Percentiles rank a stretch among this genome's conserved stretches.
Conservation (phyloP, 2,797 vertebrate genomes). For the Sebastes reedi region DNA sequence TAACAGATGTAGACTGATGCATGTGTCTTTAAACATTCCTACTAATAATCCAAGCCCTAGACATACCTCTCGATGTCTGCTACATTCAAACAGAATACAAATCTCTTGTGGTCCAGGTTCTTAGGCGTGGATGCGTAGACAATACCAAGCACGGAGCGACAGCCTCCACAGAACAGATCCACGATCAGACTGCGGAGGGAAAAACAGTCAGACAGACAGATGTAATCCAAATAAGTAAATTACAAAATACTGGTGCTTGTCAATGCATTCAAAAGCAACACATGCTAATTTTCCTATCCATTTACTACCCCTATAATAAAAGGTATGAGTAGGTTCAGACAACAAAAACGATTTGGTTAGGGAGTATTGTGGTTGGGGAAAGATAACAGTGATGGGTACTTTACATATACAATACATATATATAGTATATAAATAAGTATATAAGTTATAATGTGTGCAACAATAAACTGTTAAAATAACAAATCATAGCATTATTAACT, state of each 20-base stretch:
- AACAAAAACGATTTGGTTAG: not conserved
- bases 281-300: not conserved
- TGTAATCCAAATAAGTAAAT: not conserved
- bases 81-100: constrained; percentile 86
- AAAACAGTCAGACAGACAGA: no score
- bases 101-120: constrained; percentile 88
- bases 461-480: no score
- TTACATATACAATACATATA: not conserved
- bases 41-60: not conserved
- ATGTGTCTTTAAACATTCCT: not conserved
- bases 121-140: constrained; percentile 88
- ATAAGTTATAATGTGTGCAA: no score
- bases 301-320: not conserved
- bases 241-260: not conserved
- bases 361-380: not conserved
- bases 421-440: no score
- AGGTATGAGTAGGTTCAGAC: not conserved
- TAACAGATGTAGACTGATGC: not conserved
- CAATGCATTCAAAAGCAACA: not conserved
- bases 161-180: constrained; percentile 84
- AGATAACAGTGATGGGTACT: not conserved
- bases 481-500: no score
- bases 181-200: constrained; percentile 80
- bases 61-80: constrained; percentile 88
- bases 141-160: constrained; percentile 82